A percentile compares a stretch with the other conserved stretches of the same genome.
Conservation (phyloP, 2,888 invertebrate genomes). For the Melinaea menophilus region DNA sequence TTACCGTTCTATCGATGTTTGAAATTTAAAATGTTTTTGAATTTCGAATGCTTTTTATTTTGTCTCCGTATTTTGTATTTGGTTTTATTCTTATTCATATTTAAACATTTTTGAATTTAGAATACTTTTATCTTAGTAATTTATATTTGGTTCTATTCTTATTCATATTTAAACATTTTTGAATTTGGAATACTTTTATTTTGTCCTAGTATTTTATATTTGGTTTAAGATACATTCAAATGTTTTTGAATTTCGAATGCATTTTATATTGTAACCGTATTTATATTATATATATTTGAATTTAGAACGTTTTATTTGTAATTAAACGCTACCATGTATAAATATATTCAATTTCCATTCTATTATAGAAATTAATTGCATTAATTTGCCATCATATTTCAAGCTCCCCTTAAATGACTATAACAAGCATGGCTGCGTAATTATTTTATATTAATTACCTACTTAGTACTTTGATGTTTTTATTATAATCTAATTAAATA, state of each 20-base stretch:
- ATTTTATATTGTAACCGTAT: too few species aligned
- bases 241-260: background rate
- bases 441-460: too few species aligned
- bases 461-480: too few species aligned
- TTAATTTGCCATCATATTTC: too few species aligned
- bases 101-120: conserved; percentile 2
- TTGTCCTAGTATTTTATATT: background rate
- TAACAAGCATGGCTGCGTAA: too few species aligned
- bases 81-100: background rate
- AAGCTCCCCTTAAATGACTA: too few species aligned
- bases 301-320: too few species aligned
- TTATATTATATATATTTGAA: too few species aligned
- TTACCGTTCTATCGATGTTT: conserved; percentile 20
- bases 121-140: background rate
- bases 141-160: background rate
- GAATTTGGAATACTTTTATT: background rate
- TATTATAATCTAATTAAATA: too few species aligned
- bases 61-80: conserved; percentile 3
- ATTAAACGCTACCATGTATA: too few species aligned
- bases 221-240: background rate
- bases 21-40: conserved; percentile 12
- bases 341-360: too few species aligned
- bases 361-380: too few species aligned
- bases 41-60: conserved; percentile 10
- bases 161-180: conserved; percentile 9